Percentiles rank a stretch among this genome's conserved stretches.
These are phyloP conservation scores for Torymus tubicola DNA, from an alignment of 2,888 invertebrate genomes.

Conservation along the genomic window DNA sequence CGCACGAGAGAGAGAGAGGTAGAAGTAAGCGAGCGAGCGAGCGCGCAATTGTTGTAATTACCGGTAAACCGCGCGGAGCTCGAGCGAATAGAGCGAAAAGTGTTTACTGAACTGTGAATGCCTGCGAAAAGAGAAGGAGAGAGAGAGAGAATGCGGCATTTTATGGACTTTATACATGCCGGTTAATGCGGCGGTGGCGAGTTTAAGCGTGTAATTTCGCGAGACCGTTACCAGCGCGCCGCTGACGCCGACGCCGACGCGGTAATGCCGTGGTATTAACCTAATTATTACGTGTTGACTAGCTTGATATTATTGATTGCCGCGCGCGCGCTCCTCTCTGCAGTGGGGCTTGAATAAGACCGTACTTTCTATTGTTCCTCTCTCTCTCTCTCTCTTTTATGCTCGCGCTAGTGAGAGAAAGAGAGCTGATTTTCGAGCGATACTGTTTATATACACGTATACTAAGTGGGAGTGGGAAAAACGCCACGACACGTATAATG, in stretches of 20 bases:
- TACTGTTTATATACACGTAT: too few species aligned
- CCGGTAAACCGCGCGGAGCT: not conserved
- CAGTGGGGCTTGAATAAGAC: not conserved
- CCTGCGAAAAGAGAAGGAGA: not conserved
- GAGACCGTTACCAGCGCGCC: conserved; percentile 36
- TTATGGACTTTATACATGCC: not conserved
- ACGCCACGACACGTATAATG: too few species aligned
- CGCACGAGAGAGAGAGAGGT: not conserved
- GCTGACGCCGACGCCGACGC: not conserved
- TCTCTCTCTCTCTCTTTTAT: too few species aligned
- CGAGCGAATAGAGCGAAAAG: conserved; percentile 46
- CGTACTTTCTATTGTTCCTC: conserved; percentile 48
- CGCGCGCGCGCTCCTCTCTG: too few species aligned
- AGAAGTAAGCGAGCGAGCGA: too few species aligned
- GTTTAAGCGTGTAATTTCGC: conserved; percentile 46
- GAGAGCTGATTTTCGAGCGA: too few species aligned
- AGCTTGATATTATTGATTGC: conserved; percentile 48
- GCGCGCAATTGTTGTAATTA: conserved; percentile 33
- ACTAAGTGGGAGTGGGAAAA: too few species aligned
- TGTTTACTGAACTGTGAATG: conserved; percentile 47
- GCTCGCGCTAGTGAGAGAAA: too few species aligned
- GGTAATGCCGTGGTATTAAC: conserved; percentile 54
- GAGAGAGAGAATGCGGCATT: not conserved
- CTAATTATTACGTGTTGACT: conserved; percentile 56
- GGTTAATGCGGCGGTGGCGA: not conserved